Evolutionary conservation across 2,888 invertebrate species (phyloP), one percentile per base, ranked within the genome.

Genomic region (Drosophila longiperda): DNA sequence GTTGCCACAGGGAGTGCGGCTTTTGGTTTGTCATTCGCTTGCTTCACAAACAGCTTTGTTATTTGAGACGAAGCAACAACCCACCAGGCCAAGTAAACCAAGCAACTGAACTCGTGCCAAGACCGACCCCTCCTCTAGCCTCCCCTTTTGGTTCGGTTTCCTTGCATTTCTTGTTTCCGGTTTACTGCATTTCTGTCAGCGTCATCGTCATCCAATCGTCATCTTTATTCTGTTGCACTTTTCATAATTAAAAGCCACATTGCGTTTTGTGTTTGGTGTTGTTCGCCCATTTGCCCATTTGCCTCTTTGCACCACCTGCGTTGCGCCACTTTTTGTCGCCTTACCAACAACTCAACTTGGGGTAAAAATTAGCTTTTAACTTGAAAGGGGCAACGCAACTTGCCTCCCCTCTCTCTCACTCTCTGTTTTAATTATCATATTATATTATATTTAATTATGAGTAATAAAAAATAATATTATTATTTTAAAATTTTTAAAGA

Each of bases 181-280:
- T 49, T 82, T 77, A 36, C 52, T 82, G 80, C 80, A 77, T 75
- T 81, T 80, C 77, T 26, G 61, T 80, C 80, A 72, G 52, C 69
- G 62, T 66, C 80, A 66, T 58, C 68, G 17, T 49, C 49, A 49
- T 36, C 73, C 29, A 42, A 23, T 53, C 53, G 23, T 36, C 54
- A 36, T 50, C 60, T 23, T 69, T 68, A 57, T 83, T 70, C 77
- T 73, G 75, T 62, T 70, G 80, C 82, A 80, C 82, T 82, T 72
- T 80, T 80, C 71, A 70, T 80, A 82, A 82, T 83, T 83, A 80
- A 82, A 83, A 70, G 79, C 60, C 78, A 32, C 62, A 61, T 48
- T 40, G 68, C 59, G 68, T 62, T 75, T 60, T 66, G 70, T 69
- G 57, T 67, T 64, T 69, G 75, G 61, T 66, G 57, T 70, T 52